Conservation (phyloP, 2,113 vertebrate species). For the Scytalopus superciliaris region DNA sequence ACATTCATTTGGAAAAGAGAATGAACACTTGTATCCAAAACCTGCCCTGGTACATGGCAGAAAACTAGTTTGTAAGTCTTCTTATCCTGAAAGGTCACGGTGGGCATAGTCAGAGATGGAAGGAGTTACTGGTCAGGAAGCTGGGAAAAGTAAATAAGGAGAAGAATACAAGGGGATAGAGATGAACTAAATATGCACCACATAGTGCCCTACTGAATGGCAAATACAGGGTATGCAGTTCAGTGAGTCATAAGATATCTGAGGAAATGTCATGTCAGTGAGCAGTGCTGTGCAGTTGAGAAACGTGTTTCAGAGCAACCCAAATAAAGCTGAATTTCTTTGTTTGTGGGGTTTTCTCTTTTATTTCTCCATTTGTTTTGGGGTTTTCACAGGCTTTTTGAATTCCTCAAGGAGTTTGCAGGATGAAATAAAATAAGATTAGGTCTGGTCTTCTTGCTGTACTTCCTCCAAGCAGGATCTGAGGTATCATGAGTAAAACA, state of each 20-base stretch:
- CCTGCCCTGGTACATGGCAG: background rate
- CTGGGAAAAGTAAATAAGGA: background rate
- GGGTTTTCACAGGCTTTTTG: background rate
- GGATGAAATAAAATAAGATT: background rate
- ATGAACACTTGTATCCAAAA: background rate
- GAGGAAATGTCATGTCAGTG: background rate
- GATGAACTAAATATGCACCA: background rate
- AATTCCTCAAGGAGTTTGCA: background rate
- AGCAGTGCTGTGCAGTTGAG: background rate
- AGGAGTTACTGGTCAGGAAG: background rate
- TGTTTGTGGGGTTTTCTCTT: background rate
- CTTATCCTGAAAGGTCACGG: background rate
- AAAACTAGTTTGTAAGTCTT: background rate
- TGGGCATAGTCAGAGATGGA: background rate
- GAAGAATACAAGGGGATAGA: background rate
- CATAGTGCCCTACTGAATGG: background rate
- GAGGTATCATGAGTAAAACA: constrained; percentile 7
- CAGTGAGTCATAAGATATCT: background rate
- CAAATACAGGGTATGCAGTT: background rate
- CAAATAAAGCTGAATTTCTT: background rate
- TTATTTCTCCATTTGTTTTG: background rate
- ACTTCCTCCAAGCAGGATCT: background rate
- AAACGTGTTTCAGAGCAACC: background rate
- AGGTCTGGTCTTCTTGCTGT: background rate
- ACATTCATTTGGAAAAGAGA: background rate